Evolutionary conservation across 2,888 invertebrate species (phyloP), one percentile per base, ranked within the genome.

Genomic region (Euplagia quadripunctaria): DNA sequence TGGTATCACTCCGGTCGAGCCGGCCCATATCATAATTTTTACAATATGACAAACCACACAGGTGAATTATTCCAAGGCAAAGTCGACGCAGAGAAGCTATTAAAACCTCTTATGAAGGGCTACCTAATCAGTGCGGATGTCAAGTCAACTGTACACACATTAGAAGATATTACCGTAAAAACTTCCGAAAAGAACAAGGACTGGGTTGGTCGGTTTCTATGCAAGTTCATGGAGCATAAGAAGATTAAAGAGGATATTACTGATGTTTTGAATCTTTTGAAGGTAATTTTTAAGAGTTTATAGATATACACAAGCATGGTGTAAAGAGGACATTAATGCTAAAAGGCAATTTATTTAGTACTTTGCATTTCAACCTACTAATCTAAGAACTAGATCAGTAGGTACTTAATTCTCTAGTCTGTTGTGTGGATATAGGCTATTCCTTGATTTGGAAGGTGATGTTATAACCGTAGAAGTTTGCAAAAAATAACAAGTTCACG

Each of bases 171-270:
- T 52, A 84, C 89, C 0, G 87, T 87, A 0, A 95, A 93, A 79
- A 92, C 96, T 0, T 73, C 88, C 0, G 94, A 96, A 63, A 91
- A 87, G 1, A 92, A 92, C 43, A 94, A 95, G 61, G 97, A 97
- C 84, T 96, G 97, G 92, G 89, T 96, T 0, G 97, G 97, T 0
- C 89, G 96, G 70, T 96, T 97, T 78, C 85, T 97, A 5, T 91
- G 96, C 70, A 89, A 92, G 8, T 92, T 96, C 76, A 91, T 96
- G 76, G 89, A 91, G 5, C 90, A 94, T 65, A 96, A 93, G 74
- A 95, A 93, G 70, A 83, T 92, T 1, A 92, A 91, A 11, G 89
- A 90, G 12, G 96, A 96, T 83, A 76, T 94, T 3, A 76, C 84
- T 0, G 90, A 96, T 58, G 82, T 96, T 49, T 73, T 91, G 4